Evolutionary conservation across 2,113 vertebrate genomes (phyloP), one percentile per base, ranked within the genome.

Genomic region (Myodes glareolus): DNA sequence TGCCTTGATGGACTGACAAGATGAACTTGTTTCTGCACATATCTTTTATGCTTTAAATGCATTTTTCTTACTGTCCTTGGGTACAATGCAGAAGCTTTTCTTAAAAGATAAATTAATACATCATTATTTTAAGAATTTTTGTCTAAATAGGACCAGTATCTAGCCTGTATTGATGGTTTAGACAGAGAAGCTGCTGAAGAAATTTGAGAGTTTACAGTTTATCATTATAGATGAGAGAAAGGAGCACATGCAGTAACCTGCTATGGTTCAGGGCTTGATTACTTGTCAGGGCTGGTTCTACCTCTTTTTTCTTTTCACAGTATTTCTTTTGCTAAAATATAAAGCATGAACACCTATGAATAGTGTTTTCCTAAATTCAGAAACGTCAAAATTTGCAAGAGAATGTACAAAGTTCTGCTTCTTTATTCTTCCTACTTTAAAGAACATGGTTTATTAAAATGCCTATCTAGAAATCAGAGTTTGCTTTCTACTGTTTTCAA

Each of bases 111-210:
- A 58, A 5, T 68, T 45, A 70, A 45, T 21, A 36, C 12, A 17
- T 52, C 31, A 42, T 17, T 88, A 45, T 39, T 58, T 68, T 68
- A 88, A 21, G 19, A 33, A 33, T 7, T 42, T 55, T 17, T 14
- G 10, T 42, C 4, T 52, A 31, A 6, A 3, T 27, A 5, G 55
- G 21, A 2, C 1, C 0, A 36, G 7, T 5, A 2, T 21, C 55
- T 68, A 55, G 4, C 4, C 10, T 50, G 42, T 36, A 1, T 78
- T 12, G 36, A 8, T 89, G 52, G 23, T 36, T 87, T 93, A 42
- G 5, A 17, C 25, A 93, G 27, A 90, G 95, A 78, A 27, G 12
- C 6, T 58, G 23, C 33, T 27, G 33, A 47, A 27, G 14, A 63
- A 76, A 42, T 65, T 5, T 47, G 76, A 88, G 21, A 88, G 33